Conservation (phyloP, 2,113 vertebrate genomes). For the Alligator sinensis region DNA sequence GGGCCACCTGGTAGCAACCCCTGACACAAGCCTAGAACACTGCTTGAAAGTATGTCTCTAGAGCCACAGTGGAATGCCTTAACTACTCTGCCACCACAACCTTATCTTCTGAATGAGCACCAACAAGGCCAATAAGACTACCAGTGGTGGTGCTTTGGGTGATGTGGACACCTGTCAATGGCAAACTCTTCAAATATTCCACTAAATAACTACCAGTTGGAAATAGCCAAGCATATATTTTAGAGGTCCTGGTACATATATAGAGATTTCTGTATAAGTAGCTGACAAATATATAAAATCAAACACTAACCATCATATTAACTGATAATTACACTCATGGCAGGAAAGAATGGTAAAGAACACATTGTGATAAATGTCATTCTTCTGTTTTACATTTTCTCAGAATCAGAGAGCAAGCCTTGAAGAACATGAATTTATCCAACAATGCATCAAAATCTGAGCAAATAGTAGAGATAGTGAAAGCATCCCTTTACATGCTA, state of each 20-base stretch:
- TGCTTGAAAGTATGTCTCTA: no score
- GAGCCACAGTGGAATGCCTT: not conserved
- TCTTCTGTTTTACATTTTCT: not conserved
- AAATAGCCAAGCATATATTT: not conserved
- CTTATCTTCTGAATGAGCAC: not conserved
- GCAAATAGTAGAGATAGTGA: conserved; percentile 41
- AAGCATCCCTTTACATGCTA: conserved; percentile 51
- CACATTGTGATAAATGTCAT: not conserved
- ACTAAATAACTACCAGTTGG: not conserved
- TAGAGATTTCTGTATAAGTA: not conserved
- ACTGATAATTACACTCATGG: not conserved
- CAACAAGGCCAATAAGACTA: not conserved
- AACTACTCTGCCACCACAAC: not conserved
- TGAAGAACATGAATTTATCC: conserved; percentile 53
- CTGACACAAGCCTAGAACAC: no score
- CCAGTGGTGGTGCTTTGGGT: not conserved
- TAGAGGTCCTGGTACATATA: not conserved
- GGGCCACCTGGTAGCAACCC: no score
- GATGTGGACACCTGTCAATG: not conserved
- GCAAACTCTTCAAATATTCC: not conserved
- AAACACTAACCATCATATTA: not conserved
- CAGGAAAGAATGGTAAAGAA: not conserved
- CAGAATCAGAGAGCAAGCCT: conserved; percentile 16
- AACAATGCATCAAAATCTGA: conserved; percentile 25
- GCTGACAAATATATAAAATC: not conserved